phyloP scores from a whole-genome alignment of 2,113 vertebrate species.

The Trochalopteron elliotii region DNA sequence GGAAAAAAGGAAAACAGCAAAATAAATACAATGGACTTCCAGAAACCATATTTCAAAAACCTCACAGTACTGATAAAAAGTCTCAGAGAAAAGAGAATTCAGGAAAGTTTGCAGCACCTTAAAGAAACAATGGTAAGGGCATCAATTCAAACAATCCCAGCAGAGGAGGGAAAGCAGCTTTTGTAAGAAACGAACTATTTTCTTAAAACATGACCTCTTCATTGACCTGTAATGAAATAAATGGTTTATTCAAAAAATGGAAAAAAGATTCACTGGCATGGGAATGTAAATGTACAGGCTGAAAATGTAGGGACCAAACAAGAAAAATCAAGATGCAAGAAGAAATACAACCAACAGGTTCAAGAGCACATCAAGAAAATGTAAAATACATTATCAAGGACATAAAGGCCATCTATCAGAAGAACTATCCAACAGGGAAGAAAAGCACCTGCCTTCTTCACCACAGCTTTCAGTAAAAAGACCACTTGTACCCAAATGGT shows the following conservation, averaged over 20 bases:
- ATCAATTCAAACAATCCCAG: constrained; percentile 20
- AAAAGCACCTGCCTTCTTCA: not conserved
- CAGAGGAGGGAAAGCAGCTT: not conserved
- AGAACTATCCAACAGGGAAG: not conserved
- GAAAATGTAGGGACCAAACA: not conserved
- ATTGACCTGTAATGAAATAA: not conserved
- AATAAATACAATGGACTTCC: constrained; percentile 65
- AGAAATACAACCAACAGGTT: not conserved
- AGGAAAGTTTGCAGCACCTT: constrained; percentile 24
- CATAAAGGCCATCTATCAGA: not conserved
- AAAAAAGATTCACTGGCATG: not conserved
- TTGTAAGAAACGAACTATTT: not conserved
- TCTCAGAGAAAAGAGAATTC: constrained; percentile 18
- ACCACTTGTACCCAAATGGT: not conserved
- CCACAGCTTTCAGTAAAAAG: not conserved
- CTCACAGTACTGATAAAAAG: constrained; percentile 38
- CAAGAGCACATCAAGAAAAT: not conserved
- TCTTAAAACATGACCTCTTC: not conserved
- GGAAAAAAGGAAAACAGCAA: constrained; percentile 47
- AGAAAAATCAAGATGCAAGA: not conserved
- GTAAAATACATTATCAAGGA: not conserved
- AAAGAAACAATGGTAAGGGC: constrained; percentile 35
- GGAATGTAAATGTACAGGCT: not conserved
- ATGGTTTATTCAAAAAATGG: not conserved
- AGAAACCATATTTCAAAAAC: constrained; percentile 59